These are phyloP conservation scores for Diprion similis DNA, from an alignment of 1,140 invertebrate genomes.

Conservation along the genomic window DNA sequence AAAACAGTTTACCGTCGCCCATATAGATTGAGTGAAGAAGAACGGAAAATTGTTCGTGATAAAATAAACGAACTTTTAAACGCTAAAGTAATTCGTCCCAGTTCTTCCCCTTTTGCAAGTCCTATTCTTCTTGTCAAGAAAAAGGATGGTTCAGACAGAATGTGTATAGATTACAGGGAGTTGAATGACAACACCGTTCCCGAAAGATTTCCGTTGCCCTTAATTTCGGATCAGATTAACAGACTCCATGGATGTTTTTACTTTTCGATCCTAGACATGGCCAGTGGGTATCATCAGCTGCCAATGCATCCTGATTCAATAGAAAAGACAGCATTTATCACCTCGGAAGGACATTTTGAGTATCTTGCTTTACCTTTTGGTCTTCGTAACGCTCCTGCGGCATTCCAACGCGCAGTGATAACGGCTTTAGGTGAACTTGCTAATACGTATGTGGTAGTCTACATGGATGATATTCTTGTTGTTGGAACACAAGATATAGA, in stretches of 20 bases:
- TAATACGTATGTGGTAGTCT: slow-evolving; percentile 18
- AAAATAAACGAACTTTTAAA: slow-evolving; percentile 14
- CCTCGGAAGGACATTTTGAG: slow-evolving; percentile 49
- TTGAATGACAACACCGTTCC: slow-evolving; percentile 51
- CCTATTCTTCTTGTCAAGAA: slow-evolving; percentile 53
- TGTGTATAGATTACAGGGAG: slow-evolving; percentile 55
- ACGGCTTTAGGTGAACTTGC: not conserved
- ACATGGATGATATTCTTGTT: slow-evolving; percentile 29
- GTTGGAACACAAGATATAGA: slow-evolving; percentile 20
- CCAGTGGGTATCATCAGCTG: slow-evolving; percentile 22
- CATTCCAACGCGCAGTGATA: slow-evolving; percentile 38
- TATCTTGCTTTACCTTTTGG: slow-evolving; percentile 52
- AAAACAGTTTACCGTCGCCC: slow-evolving; percentile 24
- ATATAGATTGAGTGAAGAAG: slow-evolving; percentile 19
- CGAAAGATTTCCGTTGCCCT: slow-evolving; percentile 54
- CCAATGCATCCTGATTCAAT: slow-evolving; percentile 18
- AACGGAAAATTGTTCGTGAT: slow-evolving; percentile 23
- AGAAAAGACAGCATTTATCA: slow-evolving; percentile 51
- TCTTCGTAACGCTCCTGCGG: slow-evolving; percentile 50
- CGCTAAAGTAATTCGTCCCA: slow-evolving; percentile 32
- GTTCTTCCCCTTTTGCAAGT: slow-evolving; percentile 43
- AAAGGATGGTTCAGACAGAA: slow-evolving; percentile 46
- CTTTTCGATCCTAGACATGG: slow-evolving; percentile 25
- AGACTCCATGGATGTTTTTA: slow-evolving; percentile 37
- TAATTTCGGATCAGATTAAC: slow-evolving; percentile 56